phyloP scores from a whole-genome alignment of 2,888 invertebrate species.

The Meta bourneti region DNA sequence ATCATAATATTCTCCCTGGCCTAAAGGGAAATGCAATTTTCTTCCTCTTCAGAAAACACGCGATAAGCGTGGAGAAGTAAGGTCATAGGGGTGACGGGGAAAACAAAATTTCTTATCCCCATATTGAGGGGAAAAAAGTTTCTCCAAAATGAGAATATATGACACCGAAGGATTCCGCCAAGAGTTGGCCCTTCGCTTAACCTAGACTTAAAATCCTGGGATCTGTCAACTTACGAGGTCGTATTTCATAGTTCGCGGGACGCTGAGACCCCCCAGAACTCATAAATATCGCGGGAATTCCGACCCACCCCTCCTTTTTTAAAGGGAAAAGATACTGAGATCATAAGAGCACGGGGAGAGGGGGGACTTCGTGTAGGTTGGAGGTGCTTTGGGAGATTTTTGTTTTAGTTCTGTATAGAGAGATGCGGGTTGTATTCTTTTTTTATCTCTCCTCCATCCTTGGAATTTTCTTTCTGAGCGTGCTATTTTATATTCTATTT shows the following conservation, averaged over 20 bases:
- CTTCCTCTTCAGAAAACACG: not conserved
- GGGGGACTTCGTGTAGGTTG: not conserved
- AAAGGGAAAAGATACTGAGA: slow-evolving; percentile 1
- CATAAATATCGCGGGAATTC: slow-evolving; percentile 39
- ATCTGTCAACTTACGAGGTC: slow-evolving; percentile 55
- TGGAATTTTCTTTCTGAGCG: not conserved
- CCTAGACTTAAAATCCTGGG: slow-evolving; percentile 57
- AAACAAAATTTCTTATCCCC: slow-evolving; percentile 30
- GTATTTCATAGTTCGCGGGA: slow-evolving; percentile 50
- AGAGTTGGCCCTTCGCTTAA: slow-evolving; percentile 46
- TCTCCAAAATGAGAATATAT: slow-evolving; percentile 60
- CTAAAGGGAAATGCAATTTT: too few relatives aligned
- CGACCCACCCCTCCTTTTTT: not conserved
- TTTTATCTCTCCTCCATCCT: slow-evolving; percentile 3
- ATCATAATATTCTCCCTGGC: not conserved
- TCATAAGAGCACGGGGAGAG: not conserved
- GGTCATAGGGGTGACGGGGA: not conserved
- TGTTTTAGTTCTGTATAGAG: not conserved
- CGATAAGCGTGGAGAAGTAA: not conserved
- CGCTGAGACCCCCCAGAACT: slow-evolving; percentile 20
- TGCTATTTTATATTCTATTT: slow-evolving; percentile 58
- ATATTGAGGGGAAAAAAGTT: slow-evolving; percentile 18
- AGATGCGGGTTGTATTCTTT: not conserved
- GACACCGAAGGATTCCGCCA: slow-evolving; percentile 21
- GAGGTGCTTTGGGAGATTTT: not conserved